A percentile compares a stretch with the other conserved stretches of the same genome.
These are phyloP conservation scores for Platysteira castanea DNA, from an alignment of 2,113 vertebrate species.

Conservation along the genomic window DNA sequence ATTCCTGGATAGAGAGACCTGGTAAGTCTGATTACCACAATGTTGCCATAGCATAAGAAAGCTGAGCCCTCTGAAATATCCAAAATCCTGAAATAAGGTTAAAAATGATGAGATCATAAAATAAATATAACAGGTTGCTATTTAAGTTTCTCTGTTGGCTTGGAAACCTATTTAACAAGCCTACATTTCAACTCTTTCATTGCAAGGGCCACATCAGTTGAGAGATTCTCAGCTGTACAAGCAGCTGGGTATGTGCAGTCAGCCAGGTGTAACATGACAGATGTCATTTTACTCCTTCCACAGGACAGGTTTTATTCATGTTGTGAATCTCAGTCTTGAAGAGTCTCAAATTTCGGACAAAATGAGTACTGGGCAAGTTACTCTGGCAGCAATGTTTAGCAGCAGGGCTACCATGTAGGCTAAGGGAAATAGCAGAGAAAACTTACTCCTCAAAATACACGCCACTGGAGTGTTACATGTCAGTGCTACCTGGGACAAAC, in stretches of 20 bases:
- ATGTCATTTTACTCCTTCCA: background rate
- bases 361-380: background rate
- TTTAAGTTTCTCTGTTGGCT: background rate
- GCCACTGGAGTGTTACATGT: background rate
- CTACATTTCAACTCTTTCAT: background rate
- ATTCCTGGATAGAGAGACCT: background rate
- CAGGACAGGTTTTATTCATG: background rate
- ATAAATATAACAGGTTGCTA: background rate
- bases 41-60: background rate
- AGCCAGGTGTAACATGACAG: background rate
- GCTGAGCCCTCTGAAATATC: background rate
- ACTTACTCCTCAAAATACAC: background rate
- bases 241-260: background rate
- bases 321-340: background rate
- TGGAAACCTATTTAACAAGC: background rate
- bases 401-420: background rate
- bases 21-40: background rate
- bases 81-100: background rate
- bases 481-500: background rate
- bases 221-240: background rate
- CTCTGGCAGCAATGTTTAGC: background rate
- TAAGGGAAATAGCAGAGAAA: background rate
- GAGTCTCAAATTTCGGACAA: background rate
- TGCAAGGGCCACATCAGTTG: background rate
- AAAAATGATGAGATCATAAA: background rate